Evolutionary conservation across 2,797 vertebrate genomes (phyloP), one percentile per base, ranked within the genome.

Genomic region (Dromococcyx pavoninus): DNA sequence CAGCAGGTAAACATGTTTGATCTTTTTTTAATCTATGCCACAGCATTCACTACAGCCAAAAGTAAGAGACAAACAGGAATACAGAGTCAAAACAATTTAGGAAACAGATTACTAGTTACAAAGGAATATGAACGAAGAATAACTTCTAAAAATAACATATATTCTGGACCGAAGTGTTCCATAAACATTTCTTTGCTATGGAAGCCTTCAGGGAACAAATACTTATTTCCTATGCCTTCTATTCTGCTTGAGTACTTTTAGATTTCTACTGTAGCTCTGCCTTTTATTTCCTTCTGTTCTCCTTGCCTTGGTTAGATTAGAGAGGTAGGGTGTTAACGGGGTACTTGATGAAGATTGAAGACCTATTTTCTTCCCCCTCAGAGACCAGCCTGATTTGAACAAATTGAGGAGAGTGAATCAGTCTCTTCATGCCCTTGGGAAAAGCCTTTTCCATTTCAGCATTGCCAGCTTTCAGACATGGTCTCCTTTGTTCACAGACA

Each of bases 341-440:
- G 70, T 91, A 82, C 81, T 93, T 92, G 96, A 97, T 96, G 97
- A 96, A 97, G 97, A 97, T 3, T 93, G 96, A 97, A 97, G 96
- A 95, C 65, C 94, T 93, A 91, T 95, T 96, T 96, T 94, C 89
- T 94, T 27, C 75, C 44, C 76, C 77, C 93, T 81, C 5, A 10
- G 81, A 93, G 96, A 95, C 79, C 61, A 93, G 95, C 65, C 89
- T 95, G 94, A 95, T 95, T 88, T 89, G 88, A 95, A 93, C 93
- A 86, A 95, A 96, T 50, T 3, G 53, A 96, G 95, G 83, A 86
- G 86, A 95, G 77, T 53, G 79, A 76, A 80, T 90, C 60, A 73
- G 85, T 66, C 93, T 89, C 78, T 89, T 91, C 92, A 71, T 58
- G 95, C 97, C 96, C 97, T 96, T 79, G 89, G 94, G 79, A 94